Evolutionary conservation across 2,888 invertebrate species (phyloP).

Genomic region (Tryphoninae sp.): DNA sequence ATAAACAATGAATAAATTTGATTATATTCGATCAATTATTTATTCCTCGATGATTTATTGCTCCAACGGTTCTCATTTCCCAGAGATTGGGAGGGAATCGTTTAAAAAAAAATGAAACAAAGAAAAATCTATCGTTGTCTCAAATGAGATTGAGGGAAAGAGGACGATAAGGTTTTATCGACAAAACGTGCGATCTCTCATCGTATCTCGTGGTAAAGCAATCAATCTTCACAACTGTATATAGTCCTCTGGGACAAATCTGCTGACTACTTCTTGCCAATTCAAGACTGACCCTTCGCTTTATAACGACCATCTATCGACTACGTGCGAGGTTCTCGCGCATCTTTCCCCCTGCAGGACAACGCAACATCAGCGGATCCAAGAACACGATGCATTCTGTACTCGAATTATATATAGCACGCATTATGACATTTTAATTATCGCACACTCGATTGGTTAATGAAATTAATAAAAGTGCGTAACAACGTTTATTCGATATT

Average conservation of each 20-base stretch:
- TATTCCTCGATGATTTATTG: neutral
- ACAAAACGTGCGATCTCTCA: slow-evolving; percentile 5
- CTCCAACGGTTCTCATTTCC: too few species aligned
- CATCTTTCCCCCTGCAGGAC: slow-evolving; percentile 33
- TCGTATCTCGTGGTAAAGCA: slow-evolving; percentile 19
- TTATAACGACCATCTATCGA: slow-evolving; percentile 37
- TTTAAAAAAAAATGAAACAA: neutral
- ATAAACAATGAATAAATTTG: neutral
- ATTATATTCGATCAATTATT: neutral
- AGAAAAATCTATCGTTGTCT: slow-evolving; percentile 13
- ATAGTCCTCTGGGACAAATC: slow-evolving; percentile 48
- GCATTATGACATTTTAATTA: slow-evolving; percentile 54
- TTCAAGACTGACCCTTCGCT: slow-evolving; percentile 54
- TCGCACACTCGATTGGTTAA: slow-evolving; percentile 13
- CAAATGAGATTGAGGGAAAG: neutral
- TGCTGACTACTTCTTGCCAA: slow-evolving; percentile 50
- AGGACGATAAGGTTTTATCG: slow-evolving; percentile 20
- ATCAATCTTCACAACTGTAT: slow-evolving; percentile 27
- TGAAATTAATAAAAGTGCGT: slow-evolving; percentile 41
- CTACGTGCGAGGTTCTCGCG: slow-evolving; percentile 41
- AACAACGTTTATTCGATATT: slow-evolving; percentile 39
- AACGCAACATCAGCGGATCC: slow-evolving; percentile 8
- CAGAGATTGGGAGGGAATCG: too few species aligned
- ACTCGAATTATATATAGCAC: slow-evolving; percentile 9
- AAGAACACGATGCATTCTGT: slow-evolving; percentile 11